A percentile compares a stretch with the other conserved stretches of the same genome.
These are phyloP conservation scores for Peromyscus polionotus DNA, from an alignment of 2,113 vertebrate genomes.

Conservation along the genomic window DNA sequence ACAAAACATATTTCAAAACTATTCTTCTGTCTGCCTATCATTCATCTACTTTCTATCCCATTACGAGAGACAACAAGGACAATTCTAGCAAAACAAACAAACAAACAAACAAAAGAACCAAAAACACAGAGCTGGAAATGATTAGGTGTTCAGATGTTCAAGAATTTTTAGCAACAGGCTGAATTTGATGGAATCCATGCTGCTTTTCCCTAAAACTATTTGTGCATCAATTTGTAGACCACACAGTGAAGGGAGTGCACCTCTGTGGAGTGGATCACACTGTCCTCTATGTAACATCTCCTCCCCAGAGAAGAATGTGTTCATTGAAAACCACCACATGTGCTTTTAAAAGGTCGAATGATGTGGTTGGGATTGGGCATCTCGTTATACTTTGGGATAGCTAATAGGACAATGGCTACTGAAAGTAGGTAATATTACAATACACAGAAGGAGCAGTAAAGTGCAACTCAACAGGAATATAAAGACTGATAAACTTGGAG, in stretches of 20 bases:
- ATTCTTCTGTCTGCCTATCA: neutral
- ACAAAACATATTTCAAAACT: slow-evolving; percentile 4
- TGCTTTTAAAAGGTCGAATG: neutral
- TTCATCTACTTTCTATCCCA: neutral
- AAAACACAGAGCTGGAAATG: neutral
- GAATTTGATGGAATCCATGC: neutral
- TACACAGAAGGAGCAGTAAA: neutral
- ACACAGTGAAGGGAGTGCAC: neutral
- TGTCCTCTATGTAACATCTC: neutral
- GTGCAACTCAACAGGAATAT: neutral
- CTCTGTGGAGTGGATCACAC: neutral
- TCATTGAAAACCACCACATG: neutral
- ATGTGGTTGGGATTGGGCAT: neutral
- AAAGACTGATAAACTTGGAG: neutral
- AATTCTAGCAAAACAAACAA: neutral
- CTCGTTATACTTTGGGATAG: neutral
- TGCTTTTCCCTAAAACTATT: neutral
- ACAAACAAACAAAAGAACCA: neutral
- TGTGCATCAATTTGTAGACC: neutral
- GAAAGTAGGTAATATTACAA: neutral
- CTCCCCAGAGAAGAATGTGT: neutral
- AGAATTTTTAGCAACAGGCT: neutral
- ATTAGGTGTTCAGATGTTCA: neutral
- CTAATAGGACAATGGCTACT: neutral
- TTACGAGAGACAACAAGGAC: neutral